Percentiles rank a stretch among this genome's conserved stretches.
Evolutionary conservation across 2,113 vertebrate species (phyloP).

Genomic region (Ciconia stormi): DNA sequence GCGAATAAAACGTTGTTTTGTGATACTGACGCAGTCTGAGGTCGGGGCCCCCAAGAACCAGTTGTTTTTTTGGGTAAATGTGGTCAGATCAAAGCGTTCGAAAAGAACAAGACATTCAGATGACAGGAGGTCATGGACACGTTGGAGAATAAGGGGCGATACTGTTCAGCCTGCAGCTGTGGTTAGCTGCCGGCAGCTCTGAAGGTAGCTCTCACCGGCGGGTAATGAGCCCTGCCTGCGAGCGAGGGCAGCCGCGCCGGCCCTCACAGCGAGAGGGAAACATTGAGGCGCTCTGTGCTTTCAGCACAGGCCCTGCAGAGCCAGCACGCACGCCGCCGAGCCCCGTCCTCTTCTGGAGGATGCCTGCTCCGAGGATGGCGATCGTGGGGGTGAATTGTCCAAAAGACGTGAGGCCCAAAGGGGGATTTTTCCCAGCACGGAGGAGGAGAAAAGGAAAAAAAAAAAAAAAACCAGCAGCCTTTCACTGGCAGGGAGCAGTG

Average conservation of each 20-base stretch:
- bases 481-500: neutral
- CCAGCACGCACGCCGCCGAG: neutral
- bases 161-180: neutral
- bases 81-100: neutral
- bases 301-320: neutral
- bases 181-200: neutral
- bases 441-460: neutral
- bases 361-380: neutral
- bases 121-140: neutral
- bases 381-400: neutral
- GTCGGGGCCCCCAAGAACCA: neutral
- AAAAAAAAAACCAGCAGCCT: neutral
- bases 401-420: fast-evolving
- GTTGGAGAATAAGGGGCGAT: neutral
- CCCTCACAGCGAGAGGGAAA: neutral
- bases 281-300: neutral
- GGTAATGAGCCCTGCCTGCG: neutral
- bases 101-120: neutral
- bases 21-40: neutral
- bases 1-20: neutral
- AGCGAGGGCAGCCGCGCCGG: neutral
- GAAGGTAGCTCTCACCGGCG: neutral
- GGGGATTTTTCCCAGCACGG: neutral
- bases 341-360: neutral
- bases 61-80: neutral